phyloP scores from a whole-genome alignment of 2,888 invertebrate species.

The Melangyna quadrimaculata region DNA sequence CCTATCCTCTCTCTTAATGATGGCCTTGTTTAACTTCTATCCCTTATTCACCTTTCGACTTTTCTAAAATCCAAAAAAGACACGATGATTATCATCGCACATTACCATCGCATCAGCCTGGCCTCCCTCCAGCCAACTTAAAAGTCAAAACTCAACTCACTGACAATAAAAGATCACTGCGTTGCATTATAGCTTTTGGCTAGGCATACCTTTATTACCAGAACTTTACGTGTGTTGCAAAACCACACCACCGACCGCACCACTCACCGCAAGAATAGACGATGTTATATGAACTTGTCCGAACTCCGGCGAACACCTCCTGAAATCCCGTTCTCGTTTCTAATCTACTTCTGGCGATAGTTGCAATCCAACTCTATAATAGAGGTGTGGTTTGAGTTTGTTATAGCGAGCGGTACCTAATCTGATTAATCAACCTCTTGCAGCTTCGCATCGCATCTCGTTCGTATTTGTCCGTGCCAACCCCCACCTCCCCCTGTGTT shows the following conservation, averaged over 20 bases:
- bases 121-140: neutral
- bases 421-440: slow-evolving; percentile 69
- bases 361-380: slow-evolving; percentile 10
- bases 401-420: slow-evolving; percentile 55
- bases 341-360: neutral
- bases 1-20: neutral
- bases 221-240: slow-evolving; percentile 52
- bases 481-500: neutral
- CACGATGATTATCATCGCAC: neutral
- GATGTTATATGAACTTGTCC: slow-evolving; percentile 39
- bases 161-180: neutral
- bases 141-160: neutral
- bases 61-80: neutral
- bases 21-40: neutral
- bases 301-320: neutral
- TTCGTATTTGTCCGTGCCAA: neutral
- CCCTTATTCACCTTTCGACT: neutral
- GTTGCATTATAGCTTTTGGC: slow-evolving; percentile 49
- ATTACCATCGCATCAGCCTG: neutral
- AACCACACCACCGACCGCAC: slow-evolving; percentile 21
- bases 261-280: too few species aligned
- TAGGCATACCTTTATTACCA: slow-evolving; percentile 40
- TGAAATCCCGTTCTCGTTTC: neutral
- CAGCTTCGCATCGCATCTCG: slow-evolving; percentile 36
- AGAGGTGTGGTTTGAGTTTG: slow-evolving; percentile 61